Percentiles rank a stretch among this genome's conserved stretches.
Evolutionary conservation across 2,113 vertebrate species (phyloP).

Genomic region (Xenopus laevis): DNA sequence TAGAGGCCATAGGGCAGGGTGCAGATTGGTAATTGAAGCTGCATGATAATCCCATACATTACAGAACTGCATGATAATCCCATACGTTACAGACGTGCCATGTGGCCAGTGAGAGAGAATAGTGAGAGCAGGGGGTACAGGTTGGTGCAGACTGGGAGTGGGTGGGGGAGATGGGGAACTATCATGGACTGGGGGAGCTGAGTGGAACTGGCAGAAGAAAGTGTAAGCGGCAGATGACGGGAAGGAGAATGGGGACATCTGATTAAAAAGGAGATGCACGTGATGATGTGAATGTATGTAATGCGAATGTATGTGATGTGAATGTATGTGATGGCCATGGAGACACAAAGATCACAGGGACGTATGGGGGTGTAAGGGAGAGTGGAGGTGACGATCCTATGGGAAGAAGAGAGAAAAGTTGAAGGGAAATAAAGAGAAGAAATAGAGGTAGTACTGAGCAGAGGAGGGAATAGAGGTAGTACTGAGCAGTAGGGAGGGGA

Average conservation of each 20-base stretch:
- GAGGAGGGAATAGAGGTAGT: not conserved
- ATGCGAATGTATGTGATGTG: no score
- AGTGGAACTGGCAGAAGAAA: no score
- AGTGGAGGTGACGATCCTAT: not conserved
- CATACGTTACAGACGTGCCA: not conserved
- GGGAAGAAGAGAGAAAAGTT: not conserved
- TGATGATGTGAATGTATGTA: no score
- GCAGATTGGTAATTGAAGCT: not conserved
- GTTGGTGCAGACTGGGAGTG: not conserved
- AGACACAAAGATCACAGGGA: not conserved
- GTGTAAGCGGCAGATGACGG: no score
- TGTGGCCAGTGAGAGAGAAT: not conserved
- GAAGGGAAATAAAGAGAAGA: not conserved
- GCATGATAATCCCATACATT: no score
- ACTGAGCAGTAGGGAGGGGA: not conserved
- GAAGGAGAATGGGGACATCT: no score
- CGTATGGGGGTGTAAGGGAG: not conserved
- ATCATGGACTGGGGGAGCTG: not conserved
- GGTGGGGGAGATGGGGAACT: not conserved
- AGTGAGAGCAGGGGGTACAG: conserved; percentile 15
- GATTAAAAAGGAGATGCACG: no score
- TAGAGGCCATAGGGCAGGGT: not conserved
- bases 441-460: not conserved
- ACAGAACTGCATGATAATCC: no score
- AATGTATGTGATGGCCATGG: no score